Percentiles rank a stretch among this genome's conserved stretches.
Conservation (phyloP, 1,140 invertebrate genomes). For the Agrypnia vestita region DNA sequence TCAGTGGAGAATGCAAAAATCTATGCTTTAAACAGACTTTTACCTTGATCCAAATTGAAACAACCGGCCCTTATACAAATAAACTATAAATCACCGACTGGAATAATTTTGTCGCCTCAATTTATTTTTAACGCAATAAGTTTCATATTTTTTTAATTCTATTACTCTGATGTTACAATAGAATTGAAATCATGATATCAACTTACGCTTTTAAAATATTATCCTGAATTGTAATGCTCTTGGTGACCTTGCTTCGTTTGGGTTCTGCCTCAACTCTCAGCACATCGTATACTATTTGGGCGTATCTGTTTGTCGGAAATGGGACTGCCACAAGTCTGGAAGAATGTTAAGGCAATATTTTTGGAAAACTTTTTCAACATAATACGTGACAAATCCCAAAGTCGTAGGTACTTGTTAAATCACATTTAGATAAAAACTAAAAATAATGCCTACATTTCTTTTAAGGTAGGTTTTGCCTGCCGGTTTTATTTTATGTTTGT, state of each 20-base stretch:
- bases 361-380: neutral
- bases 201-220: slow-evolving; percentile 79
- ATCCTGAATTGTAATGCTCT: slow-evolving; percentile 74
- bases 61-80: no score
- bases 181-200: no score
- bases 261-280: slow-evolving; percentile 85
- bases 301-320: slow-evolving; percentile 77
- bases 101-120: no score
- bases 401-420: no score
- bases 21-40: no score
- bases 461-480: neutral
- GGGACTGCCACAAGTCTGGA: slow-evolving; percentile 74
- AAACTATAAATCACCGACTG: no score
- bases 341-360: neutral
- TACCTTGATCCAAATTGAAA: no score
- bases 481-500: neutral
- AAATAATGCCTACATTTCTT: neutral
- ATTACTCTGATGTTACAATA: neutral
- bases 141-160: neutral
- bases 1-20: no score
- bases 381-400: no score
- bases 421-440: slow-evolving; percentile 7
- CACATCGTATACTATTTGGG: slow-evolving; percentile 82
- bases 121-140: no score
- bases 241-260: slow-evolving; percentile 78